Evolutionary conservation across 2,113 vertebrate species (phyloP), one percentile per base, ranked within the genome.

Genomic region (Centropus unirufus): DNA sequence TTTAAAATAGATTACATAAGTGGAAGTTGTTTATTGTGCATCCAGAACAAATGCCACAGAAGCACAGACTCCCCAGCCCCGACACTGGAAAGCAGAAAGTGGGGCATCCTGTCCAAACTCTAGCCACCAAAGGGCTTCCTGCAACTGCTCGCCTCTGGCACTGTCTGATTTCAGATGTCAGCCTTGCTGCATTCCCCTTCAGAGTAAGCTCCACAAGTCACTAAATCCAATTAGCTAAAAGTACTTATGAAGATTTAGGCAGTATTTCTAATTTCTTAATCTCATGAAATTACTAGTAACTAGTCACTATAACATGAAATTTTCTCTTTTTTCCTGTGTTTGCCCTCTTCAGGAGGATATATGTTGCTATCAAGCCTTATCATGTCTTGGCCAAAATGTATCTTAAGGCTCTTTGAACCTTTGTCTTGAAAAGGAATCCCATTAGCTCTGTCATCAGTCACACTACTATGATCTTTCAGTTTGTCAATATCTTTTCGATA

Each of bases 401-500:
- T 52, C 74, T 83, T 63, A 27, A 80, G 75, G n/a, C 8, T 59
- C 55, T 94, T 93, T 90, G 67, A 95, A 86, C 39, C 44, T 82
- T 83, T 91, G 57, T 58, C 66, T 91, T 77, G 77, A 83, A 85
- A 89, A 91, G 39, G 62, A 77, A 93, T 77, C 63, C 84, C 32
- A 55, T 92, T 59, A 95, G 30, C 51, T 88, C 76, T 92, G 75
- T 44, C 79, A 80, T 78, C 75, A 80, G 55, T 32, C 59, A 52
- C 64, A 70, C 29, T 64, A 51, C 85, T 93, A 55, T 70, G 75
- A 90, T 93, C 87, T 86, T 88, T 58, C 70, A 55, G 90, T 61
- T 67, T 90, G 91, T 83, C 93, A 92, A 90, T 91, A 95, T n/a
- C 82, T 83, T 86, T 93, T 63, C 86, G 75, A 77, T 88, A 93